Percentiles rank a stretch among this genome's conserved stretches.
Evolutionary conservation across 2,113 vertebrate species (phyloP).

Genomic region (Prunella himalayana): DNA sequence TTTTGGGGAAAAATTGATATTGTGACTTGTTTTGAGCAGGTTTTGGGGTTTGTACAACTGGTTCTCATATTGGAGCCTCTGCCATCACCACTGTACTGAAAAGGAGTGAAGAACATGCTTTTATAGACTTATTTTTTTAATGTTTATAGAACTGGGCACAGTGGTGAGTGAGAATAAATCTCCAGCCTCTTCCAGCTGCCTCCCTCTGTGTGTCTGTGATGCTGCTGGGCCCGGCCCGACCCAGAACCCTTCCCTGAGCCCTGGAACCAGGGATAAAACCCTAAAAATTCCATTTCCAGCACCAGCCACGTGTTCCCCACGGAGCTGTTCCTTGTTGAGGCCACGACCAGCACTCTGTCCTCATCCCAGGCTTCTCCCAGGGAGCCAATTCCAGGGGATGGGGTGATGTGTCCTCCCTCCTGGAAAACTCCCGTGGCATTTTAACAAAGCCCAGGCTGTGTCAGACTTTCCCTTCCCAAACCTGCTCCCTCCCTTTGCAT

Average conservation of each 20-base stretch:
- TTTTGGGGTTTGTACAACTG: neutral
- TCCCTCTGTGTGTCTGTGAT: neutral
- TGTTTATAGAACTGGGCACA: neutral
- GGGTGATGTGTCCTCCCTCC: neutral
- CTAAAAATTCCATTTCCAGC: rapidly evolving
- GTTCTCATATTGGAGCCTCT: neutral
- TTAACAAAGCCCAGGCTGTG: neutral
- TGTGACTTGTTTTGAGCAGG: neutral
- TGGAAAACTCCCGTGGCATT: neutral
- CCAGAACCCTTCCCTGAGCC: neutral
- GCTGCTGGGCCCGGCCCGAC: neutral
- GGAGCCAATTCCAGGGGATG: neutral
- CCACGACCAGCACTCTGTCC: rapidly evolving
- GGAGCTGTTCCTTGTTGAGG: rapidly evolving
- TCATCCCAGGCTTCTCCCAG: neutral
- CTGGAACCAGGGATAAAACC: rapidly evolving
- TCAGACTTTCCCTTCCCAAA: conserved; percentile 25
- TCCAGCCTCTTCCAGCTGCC: neutral
- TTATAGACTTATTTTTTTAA: conserved; percentile 33
- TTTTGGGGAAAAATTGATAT: neutral
- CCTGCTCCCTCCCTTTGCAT: neutral
- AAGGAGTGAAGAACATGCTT: neutral
- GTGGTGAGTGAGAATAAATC: conserved; percentile 16
- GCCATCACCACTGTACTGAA: neutral
- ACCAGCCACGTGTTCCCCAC: rapidly evolving